Conservation (phyloP, 2,888 invertebrate genomes). For the Cephonodes hylas region DNA sequence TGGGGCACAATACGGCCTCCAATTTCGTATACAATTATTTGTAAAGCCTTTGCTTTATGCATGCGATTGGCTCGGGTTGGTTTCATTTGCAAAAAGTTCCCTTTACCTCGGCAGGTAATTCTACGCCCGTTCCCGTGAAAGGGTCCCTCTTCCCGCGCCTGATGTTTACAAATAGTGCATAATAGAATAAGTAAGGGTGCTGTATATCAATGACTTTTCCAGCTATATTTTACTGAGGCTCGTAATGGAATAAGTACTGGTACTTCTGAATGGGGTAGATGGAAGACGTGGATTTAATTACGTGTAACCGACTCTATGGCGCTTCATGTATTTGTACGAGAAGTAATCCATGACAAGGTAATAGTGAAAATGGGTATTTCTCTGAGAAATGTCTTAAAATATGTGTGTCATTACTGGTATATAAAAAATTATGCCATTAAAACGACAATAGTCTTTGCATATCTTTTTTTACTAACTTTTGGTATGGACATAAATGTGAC, state of each 20-base stretch:
- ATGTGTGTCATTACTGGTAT: too few relatives aligned
- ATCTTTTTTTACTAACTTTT: too few relatives aligned
- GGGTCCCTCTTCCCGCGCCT: constrained; percentile 11
- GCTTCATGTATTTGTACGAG: too few relatives aligned
- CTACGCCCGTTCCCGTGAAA: constrained; percentile 14
- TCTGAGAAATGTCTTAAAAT: too few relatives aligned
- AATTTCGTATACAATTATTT: constrained; percentile 5
- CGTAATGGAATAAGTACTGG: neutral
- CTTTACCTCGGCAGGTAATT: constrained; percentile 10
- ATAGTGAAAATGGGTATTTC: too few relatives aligned
- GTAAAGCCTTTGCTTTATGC: neutral
- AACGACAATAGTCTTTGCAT: too few relatives aligned
- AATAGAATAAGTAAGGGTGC: constrained; percentile 9
- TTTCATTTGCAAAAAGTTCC: constrained; percentile 7
- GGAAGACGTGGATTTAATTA: too few relatives aligned
- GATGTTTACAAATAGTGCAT: constrained; percentile 16
- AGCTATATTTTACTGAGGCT: neutral
- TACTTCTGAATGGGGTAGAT: neutral
- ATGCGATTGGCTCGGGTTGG: neutral
- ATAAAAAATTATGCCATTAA: too few relatives aligned
- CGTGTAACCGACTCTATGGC: too few relatives aligned
- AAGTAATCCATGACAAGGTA: too few relatives aligned
- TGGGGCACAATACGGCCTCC: neutral
- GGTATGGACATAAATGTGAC: too few relatives aligned
- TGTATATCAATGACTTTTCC: neutral